Evolutionary conservation across 2,113 vertebrate genomes (phyloP).

Genomic region (Zosterops lateralis): DNA sequence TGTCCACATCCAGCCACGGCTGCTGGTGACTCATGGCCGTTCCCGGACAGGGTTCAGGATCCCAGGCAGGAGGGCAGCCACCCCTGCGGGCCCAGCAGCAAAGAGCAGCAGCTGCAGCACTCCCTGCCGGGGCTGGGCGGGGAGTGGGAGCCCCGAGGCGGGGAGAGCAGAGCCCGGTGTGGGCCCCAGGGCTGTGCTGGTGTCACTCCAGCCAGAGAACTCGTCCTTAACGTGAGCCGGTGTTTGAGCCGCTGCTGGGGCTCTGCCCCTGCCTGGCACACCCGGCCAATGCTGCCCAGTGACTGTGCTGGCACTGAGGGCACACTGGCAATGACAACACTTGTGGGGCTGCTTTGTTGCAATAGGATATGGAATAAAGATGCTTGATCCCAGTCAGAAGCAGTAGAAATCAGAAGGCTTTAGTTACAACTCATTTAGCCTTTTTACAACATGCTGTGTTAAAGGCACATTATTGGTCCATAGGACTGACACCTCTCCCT

Average conservation of each 20-base stretch:
- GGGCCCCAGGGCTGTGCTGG: too few relatives aligned
- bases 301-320: neutral
- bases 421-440: too few relatives aligned
- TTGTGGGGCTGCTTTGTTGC: neutral
- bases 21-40: slow-evolving; percentile 39
- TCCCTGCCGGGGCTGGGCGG: slow-evolving; percentile 65
- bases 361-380: too few relatives aligned
- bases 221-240: fast-evolving
- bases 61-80: slow-evolving; percentile 63
- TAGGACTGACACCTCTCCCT: too few relatives aligned
- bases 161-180: too few relatives aligned
- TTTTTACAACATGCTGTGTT: too few relatives aligned
- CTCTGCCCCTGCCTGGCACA: neutral
- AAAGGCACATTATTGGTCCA: too few relatives aligned
- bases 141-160: slow-evolving; percentile 80
- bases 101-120: slow-evolving; percentile 65
- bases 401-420: too few relatives aligned
- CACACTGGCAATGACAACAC: fast-evolving
- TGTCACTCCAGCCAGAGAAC: fast-evolving
- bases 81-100: slow-evolving; percentile 60
- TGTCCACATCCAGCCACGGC: fast-evolving
- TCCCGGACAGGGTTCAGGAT: neutral
- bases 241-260: neutral
- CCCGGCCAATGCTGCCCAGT: fast-evolving
- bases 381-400: too few relatives aligned